Evolutionary conservation across 2,113 vertebrate species (phyloP).

Genomic region (Odontophorus gujanensis): DNA sequence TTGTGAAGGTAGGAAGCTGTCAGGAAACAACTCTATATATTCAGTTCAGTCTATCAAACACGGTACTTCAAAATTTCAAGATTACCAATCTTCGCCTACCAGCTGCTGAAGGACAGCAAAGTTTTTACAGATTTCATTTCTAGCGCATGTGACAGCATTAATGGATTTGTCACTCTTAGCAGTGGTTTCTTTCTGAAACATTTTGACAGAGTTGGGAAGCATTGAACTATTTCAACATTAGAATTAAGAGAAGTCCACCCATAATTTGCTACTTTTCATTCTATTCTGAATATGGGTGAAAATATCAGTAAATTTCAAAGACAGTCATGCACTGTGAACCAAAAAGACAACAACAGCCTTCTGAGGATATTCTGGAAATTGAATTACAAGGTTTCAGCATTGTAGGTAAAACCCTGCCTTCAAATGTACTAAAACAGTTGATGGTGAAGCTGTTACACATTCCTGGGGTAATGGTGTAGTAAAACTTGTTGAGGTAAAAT

Average conservation of each 20-base stretch:
- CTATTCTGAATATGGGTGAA: not conserved
- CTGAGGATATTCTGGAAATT: not conserved
- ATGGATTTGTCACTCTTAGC: not conserved
- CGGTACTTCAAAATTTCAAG: conserved; percentile 18
- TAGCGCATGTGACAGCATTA: not conserved
- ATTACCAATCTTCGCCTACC: conserved; percentile 28
- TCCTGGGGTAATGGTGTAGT: not conserved
- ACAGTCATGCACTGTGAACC: not conserved
- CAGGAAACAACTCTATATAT: conserved; percentile 12
- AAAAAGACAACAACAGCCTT: not conserved
- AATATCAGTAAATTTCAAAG: not conserved
- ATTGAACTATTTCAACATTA: not conserved
- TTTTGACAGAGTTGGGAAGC: not conserved
- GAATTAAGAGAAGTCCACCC: not conserved
- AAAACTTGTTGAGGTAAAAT: not conserved
- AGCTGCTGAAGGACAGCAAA: conserved; percentile 31
- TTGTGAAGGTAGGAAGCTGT: not conserved
- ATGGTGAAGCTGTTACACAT: not conserved
- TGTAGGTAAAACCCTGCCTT: not conserved
- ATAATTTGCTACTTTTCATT: not conserved
- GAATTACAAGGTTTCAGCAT: not conserved
- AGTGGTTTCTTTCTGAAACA: not conserved
- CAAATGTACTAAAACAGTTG: not conserved
- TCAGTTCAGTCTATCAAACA: conserved; percentile 26
- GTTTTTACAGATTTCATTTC: conserved; percentile 8